Base-by-base conservation (phyloP, 2,797 vertebrate genomes). In the Melanotaenia maccullochi region DNA sequence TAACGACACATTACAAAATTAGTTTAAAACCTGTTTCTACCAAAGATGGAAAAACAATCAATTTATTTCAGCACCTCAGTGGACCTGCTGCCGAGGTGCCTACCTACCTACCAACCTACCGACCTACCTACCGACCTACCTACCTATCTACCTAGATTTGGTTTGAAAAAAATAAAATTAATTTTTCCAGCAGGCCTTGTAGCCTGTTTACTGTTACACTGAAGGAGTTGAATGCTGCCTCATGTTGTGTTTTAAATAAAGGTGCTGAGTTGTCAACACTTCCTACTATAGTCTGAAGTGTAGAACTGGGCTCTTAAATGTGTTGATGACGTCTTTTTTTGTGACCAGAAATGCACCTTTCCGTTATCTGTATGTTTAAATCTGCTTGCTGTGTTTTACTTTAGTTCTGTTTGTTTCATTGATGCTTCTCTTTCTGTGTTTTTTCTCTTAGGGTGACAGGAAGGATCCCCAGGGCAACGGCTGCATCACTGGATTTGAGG, bases 381-480 rank as follows among this genome's bases (percentile, higher is more conserved):
- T 14, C 9, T n/a, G 51, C 40, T 32, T 47, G 40, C 14, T 16
- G 63, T 1, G 13, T 25, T 64, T 59, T 3, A 16, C 59, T 60
- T 65, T 35, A 6, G 51, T 56, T 65, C 44, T 40, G 16, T 76
- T 42, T 77, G 63, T 74, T 75, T 61, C 11, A 8, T 76, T 14
- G 65, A 3, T 36, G 35, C 4, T 11, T 58, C 72, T 78, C 44
- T 12, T 58, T 49, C 40, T 79, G 58, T 85, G 81, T 83, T 80
- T 47, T 47, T 32, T 79, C 71, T 78, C 11, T 9, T 64, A 99
- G 98, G 91, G 95, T 14, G 98, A 99, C 89, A 98, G 93, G 90
- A 98, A 95, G 93, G 97, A 99, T 81, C 90, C 94, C 0, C 98
- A 98, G 89, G 95, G 96, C 64, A 98, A 97, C n/a, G 93, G 93